Evolutionary conservation across 2,888 invertebrate species (phyloP), one percentile per base, ranked within the genome.

Genomic region (Drosophila picticornis): DNA sequence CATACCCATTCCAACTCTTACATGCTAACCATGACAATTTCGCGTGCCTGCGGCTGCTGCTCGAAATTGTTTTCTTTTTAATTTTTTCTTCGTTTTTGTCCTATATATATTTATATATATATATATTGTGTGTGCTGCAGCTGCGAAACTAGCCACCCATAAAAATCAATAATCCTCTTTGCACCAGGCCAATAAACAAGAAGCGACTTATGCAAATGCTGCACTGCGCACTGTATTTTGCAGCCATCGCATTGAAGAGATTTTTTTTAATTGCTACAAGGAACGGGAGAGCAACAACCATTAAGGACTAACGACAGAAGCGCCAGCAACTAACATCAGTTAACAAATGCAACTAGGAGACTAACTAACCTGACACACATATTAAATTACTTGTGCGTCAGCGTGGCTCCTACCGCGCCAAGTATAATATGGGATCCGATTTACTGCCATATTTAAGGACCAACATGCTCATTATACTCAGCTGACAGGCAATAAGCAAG

Each of bases 91-190:
- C 29, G 53, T 52, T 55, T 46, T 71, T 52, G 56, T 56, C 29
- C 61, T 53, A 38, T 51, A 38, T 57, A 60, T n/a, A 34, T 43
- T 13, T 2, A 22, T 6, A 34, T 43, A 43, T 2, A 11, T 11
- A 22, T 22, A 5, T 38, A 19, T 38, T 22, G 22, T 43, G 11
- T 19, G 22, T 46, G 22, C 22, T 11, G 43, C 13, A 22, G 22
- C 43, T 64, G 65, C 43, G 48, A 66, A 80, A 80, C 81, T 79
- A 69, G 65, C 62, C 31, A 46, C 9, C 72, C 58, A 61, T 69
- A 70, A 75, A 85, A 88, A 90, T 90, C 87, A 83, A 88, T 88
- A 88, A 88, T 88, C 86, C 84, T 76, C 87, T 88, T 81, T 76
- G 63, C 84, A 81, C 72, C 75, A 77, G 74, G 82, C 73, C 62